Evolutionary conservation across 2,797 vertebrate species (phyloP).

Genomic region (Pithecia hirsuta): DNA sequence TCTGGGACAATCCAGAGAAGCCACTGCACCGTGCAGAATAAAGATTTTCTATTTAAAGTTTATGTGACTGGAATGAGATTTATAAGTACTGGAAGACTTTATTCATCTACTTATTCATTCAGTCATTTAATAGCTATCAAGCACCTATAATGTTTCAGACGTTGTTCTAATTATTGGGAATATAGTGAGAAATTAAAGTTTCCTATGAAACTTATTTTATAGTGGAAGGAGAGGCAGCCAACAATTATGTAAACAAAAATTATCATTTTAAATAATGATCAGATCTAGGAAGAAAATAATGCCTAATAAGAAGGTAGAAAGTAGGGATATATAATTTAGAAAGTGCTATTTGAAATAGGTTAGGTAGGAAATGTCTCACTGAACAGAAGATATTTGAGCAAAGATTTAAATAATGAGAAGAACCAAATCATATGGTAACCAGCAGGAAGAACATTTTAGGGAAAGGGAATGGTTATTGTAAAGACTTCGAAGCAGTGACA

Average conservation of each 20-base stretch:
- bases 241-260: slow-evolving; percentile 30
- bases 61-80: slow-evolving; percentile 2
- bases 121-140: slow-evolving; percentile 17
- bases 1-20: neutral
- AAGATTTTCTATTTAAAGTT: slow-evolving; percentile 55
- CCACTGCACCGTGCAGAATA: neutral
- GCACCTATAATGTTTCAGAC: slow-evolving; percentile 17
- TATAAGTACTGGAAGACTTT: slow-evolving; percentile 26
- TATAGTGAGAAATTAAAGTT: neutral
- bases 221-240: neutral
- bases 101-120: neutral
- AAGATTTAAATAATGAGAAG: slow-evolving; percentile 21
- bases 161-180: slow-evolving; percentile 28
- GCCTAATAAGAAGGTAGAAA: neutral
- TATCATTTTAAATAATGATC: slow-evolving; percentile 4
- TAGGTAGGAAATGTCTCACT: neutral
- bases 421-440: neutral
- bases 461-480: neutral
- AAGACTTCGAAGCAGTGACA: neutral
- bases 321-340: neutral
- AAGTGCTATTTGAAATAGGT: neutral
- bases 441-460: neutral
- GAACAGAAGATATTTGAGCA: neutral
- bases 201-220: neutral
- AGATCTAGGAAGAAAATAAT: slow-evolving; percentile 9